These are phyloP conservation scores for Sitta europaea DNA, from an alignment of 2,113 vertebrate species.

Conservation along the genomic window DNA sequence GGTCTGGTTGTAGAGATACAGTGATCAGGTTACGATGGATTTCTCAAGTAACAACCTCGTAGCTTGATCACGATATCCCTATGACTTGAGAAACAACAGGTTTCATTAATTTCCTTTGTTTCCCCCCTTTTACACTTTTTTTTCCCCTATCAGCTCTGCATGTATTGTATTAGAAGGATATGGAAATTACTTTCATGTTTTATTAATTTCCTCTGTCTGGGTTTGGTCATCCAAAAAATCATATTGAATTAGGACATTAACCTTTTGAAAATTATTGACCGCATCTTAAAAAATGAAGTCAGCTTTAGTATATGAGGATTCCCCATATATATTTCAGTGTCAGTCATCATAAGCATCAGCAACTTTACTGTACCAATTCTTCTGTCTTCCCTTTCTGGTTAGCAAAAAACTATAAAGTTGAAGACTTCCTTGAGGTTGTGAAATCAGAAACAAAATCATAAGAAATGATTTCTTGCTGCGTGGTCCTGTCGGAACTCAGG, in stretches of 20 bases:
- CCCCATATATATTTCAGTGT: not conserved
- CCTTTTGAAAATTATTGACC: not conserved
- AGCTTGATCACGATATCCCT: constrained; percentile 69
- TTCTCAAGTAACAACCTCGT: constrained; percentile 59
- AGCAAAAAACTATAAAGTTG: not conserved
- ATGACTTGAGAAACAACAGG: constrained; percentile 54
- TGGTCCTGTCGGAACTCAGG: no score
- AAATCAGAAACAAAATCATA: not conserved
- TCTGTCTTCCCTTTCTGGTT: not conserved
- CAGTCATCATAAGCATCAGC: not conserved
- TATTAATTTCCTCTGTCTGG: not conserved
- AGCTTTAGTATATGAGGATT: not conserved
- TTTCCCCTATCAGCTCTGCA: not conserved
- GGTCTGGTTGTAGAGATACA: constrained; percentile 70
- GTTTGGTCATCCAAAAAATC: not conserved
- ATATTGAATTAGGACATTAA: not conserved
- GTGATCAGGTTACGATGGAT: constrained; percentile 70
- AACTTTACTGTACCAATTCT: not conserved
- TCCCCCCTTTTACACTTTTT: not conserved
- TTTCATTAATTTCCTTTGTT: not conserved
- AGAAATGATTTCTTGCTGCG: accelerated
- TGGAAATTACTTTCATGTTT: not conserved
- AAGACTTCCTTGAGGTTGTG: not conserved
- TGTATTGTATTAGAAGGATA: not conserved
- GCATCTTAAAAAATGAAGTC: not conserved